Conservation (phyloP, 1,140 invertebrate genomes). For the Drosophila pectinifera region DNA sequence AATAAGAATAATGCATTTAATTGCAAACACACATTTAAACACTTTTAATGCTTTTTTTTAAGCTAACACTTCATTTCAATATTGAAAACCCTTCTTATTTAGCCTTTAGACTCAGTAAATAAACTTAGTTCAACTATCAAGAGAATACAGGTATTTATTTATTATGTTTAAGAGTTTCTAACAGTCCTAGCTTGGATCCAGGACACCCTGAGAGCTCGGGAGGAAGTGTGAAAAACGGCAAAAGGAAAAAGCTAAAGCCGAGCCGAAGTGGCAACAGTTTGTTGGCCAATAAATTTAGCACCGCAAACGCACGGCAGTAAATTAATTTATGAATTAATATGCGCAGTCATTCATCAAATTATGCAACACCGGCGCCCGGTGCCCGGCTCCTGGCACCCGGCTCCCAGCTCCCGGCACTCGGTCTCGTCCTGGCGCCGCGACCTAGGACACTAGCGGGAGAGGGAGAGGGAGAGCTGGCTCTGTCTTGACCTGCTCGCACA, state of each 20-base stretch:
- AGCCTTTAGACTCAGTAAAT: no score
- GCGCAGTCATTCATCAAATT: slow-evolving; percentile 82
- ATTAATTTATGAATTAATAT: slow-evolving; percentile 83
- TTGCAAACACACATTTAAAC: no score
- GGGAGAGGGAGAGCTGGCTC: not conserved
- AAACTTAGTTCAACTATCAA: no score
- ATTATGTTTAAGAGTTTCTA: not conserved
- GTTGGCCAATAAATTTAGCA: slow-evolving; percentile 56
- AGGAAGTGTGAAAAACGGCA: slow-evolving; percentile 13
- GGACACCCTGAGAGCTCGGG: no score
- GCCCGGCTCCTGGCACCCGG: slow-evolving; percentile 4
- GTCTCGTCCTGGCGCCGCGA: slow-evolving; percentile 23
- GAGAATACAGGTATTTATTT: no score
- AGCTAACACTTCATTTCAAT: no score
- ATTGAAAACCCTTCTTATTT: no score
- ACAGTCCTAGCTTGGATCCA: not conserved
- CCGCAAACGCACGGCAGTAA: slow-evolving; percentile 60
- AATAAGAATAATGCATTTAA: no score
- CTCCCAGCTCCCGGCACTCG: not conserved
- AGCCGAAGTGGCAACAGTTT: slow-evolving; percentile 58
- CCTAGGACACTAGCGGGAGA: slow-evolving; percentile 30
- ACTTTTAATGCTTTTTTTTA: no score
- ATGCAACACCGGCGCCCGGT: slow-evolving; percentile 27
- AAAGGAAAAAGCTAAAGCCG: no score
- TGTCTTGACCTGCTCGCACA: slow-evolving; percentile 70